Evolutionary conservation across 2,113 vertebrate genomes (phyloP), one percentile per base, ranked within the genome.

Genomic region (Cyanocitta stelleri): DNA sequence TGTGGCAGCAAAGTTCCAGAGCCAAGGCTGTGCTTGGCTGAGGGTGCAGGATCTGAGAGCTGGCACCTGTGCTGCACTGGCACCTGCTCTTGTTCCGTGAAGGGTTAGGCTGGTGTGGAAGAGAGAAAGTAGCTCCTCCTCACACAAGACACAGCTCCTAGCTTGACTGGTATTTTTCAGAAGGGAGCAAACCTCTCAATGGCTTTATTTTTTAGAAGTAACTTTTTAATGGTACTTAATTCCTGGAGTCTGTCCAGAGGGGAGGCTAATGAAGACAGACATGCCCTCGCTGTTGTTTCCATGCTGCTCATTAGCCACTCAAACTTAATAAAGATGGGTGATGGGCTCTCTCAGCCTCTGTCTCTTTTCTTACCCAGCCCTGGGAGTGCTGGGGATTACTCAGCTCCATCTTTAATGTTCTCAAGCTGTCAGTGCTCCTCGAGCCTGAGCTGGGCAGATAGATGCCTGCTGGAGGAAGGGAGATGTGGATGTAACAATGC

Each of bases 161-260:
- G 35, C 23, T 67, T 23, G 16, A 35, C 56, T 56, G 80, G 30
- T 79, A 67, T 83, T 96, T 96, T 96, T 96, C 96, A 97, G 96
- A 97, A 97, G 96, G 90, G 96, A 97, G 96, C 96, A 97, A 96
- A 89, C 69, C 69, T 91, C 88, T 79, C 68, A 27, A 43, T 72
- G 82, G 93, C 96, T 96, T 95, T 95, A 94, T 91, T 96, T 97
- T 95, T 96, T 89, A 91, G 91, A 90, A 89, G 67, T 82, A 85
- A 93, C 89, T 95, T 96, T 95, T 94, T 96, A 82, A 92, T 9
- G 39, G 84, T 93, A 91, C 78, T 78, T 39, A 76, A 64, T 74
- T 74, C 56, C 51, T 56, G 33, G 68, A 75, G 54, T 71, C 66
- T 86, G 78, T 54, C 58, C 69, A 23, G 52, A n/a, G 79, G 89